Percentiles rank a stretch among this genome's conserved stretches.
phyloP scores from a whole-genome alignment of 2,113 vertebrate genomes.

The Cebidichthys violaceus region DNA sequence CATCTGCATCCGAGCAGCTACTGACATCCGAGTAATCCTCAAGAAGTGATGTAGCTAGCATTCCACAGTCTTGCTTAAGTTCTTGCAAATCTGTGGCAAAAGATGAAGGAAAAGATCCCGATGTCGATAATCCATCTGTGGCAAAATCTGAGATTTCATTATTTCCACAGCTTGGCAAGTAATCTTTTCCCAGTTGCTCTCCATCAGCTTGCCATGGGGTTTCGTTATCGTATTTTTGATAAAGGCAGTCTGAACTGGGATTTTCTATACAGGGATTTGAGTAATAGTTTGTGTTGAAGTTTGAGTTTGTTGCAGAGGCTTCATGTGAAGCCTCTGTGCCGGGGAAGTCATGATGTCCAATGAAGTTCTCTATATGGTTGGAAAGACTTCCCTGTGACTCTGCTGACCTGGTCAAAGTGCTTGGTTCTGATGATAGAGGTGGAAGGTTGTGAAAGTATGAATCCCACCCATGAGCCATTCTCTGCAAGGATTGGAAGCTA shows the following conservation, averaged over 20 bases:
- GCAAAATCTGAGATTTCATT: slow-evolving; percentile 47
- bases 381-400: slow-evolving; percentile 66
- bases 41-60: slow-evolving; percentile 61
- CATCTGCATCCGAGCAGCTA: slow-evolving; percentile 78
- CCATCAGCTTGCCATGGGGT: slow-evolving; percentile 64
- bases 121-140: slow-evolving; percentile 48
- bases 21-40: slow-evolving; percentile 80
- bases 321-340: slow-evolving; percentile 55
- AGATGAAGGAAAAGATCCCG: slow-evolving; percentile 51
- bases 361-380: slow-evolving; percentile 69
- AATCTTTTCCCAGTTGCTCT: slow-evolving; percentile 59
- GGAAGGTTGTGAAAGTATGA: slow-evolving; percentile 62
- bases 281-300: slow-evolving; percentile 63
- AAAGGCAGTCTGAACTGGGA: slow-evolving; percentile 66
- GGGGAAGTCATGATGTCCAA: slow-evolving; percentile 66
- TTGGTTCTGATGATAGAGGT: slow-evolving; percentile 63
- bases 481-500: slow-evolving; percentile 22
- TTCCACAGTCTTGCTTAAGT: slow-evolving; percentile 68
- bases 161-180: slow-evolving; percentile 54
- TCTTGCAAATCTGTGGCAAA: slow-evolving; percentile 66
- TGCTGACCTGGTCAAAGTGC: slow-evolving; percentile 55
- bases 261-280: slow-evolving; percentile 50
- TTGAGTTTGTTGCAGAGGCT: slow-evolving; percentile 52
- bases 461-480: slow-evolving; percentile 80
- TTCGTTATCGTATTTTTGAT: slow-evolving; percentile 62